Base-by-base conservation (phyloP, 2,113 vertebrate species). In the Otus sunia region DNA sequence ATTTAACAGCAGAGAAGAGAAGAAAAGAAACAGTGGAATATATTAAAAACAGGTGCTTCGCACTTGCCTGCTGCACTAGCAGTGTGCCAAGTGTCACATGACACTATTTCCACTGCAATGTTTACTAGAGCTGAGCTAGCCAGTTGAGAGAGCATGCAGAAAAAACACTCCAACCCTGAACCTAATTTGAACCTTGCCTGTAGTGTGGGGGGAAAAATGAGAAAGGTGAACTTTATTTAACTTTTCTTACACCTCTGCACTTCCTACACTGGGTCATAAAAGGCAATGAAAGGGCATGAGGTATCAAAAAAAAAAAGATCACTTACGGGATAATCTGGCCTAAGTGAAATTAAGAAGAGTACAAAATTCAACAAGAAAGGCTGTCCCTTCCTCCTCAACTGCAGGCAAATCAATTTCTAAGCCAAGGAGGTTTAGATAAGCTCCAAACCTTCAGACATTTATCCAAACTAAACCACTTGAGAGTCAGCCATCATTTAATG, bases 151-250 rank as follows among this genome's bases (percentile, higher is more conserved):
- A 79, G n/a, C 8, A 12, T 0, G 0, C 26, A 64, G 73, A 12
- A 60, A 66, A 66, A 90, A 39, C 59, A 95, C n/a, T 21, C 43
- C 34, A 60, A 39, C 13, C 16, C 43, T 91, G 73, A 92, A 81
- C 60, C 60, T 27, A 22, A 43, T 50, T 39, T 91, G 91, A 95
- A 93, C 62, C 34, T 92, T 60, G 43, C 19, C 64, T 60, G 55
- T 23, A 67, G 45, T 0, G 11, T 30, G 9, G 15, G 47, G n/a
- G 45, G 14, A 5, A 2, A 6, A 84, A 55, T 36, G 36, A 95
- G 56, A 92, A 82, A 75, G 11, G 14, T 72, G 47, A 90, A 93
- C 68, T 92, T 91, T 78, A 75, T 87, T 81, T 90, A 94, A 96
- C 84, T 96, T 94, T 13, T 56, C 8, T 18, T 49, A 52, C 26